These are phyloP conservation scores for Amblyteles armatorius DNA, from an alignment of 2,888 invertebrate genomes.

Conservation along the genomic window DNA sequence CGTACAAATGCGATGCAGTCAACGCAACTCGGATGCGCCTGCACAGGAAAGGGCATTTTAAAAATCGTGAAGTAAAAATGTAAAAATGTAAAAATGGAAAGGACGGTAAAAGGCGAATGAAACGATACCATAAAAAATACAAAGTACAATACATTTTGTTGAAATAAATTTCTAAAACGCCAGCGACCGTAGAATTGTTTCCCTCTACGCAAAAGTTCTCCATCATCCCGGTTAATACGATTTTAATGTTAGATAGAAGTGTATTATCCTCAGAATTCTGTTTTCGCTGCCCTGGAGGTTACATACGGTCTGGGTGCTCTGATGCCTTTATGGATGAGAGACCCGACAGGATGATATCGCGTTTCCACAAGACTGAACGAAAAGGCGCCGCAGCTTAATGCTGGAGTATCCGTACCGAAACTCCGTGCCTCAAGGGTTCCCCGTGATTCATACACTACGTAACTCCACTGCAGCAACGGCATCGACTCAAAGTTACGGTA, in stretches of 20 bases:
- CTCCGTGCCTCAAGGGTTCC: slow-evolving; percentile 59
- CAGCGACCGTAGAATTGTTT: neutral
- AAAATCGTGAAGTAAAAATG: too few species aligned
- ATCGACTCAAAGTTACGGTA: slow-evolving; percentile 2
- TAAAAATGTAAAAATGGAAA: too few species aligned
- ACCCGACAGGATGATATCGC: slow-evolving; percentile 76
- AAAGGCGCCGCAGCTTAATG: slow-evolving; percentile 70
- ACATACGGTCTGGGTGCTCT: slow-evolving; percentile 11
- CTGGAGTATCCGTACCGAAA: slow-evolving; percentile 74
- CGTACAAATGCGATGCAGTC: too few species aligned
- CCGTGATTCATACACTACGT: slow-evolving; percentile 52
- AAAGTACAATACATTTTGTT: too few species aligned
- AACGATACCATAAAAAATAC: too few species aligned
- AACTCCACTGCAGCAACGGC: slow-evolving; percentile 19
- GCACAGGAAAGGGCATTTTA: too few species aligned
- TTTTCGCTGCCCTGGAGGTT: neutral
- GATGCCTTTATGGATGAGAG: slow-evolving; percentile 43
- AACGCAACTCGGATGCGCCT: too few species aligned
- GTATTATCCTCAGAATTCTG: slow-evolving; percentile 33
- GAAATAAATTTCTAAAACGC: neutral
- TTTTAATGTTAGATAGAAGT: neutral
- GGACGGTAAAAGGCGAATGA: too few species aligned
- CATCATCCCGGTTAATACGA: neutral
- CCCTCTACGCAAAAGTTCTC: neutral
- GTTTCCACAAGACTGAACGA: slow-evolving; percentile 82